Conservation (phyloP, 2,113 vertebrate genomes). For the Platycercus adscitus region DNA sequence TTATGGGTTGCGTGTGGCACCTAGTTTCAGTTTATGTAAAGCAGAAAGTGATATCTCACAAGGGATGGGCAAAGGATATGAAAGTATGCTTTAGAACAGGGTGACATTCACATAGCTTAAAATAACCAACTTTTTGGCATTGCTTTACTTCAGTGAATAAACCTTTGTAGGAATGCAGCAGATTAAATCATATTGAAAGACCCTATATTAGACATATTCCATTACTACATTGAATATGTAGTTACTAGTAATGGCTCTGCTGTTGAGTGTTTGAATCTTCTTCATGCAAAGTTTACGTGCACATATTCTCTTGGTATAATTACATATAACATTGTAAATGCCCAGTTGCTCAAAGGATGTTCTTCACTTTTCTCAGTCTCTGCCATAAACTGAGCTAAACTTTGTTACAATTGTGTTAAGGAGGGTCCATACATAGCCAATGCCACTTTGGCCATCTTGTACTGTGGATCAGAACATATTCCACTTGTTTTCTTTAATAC, state of each 20-base stretch:
- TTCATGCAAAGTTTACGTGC: neutral
- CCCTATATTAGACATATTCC: neutral
- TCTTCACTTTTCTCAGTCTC: neutral
- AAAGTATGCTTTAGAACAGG: neutral
- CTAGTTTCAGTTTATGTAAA: neutral
- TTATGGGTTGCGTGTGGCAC: neutral
- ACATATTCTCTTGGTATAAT: neutral
- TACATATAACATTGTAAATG: neutral
- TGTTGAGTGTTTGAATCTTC: neutral
- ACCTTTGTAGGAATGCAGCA: neutral
- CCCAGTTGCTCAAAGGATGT: neutral
- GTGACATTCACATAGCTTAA: neutral
- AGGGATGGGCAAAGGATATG: neutral
- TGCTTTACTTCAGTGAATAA: neutral
- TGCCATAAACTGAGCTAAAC: neutral
- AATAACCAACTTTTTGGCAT: neutral
- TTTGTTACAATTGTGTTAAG: neutral
- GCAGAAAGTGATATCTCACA: neutral
- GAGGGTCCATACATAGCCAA: neutral
- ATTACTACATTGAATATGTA: neutral
- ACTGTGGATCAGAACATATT: neutral
- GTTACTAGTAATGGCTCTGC: neutral
- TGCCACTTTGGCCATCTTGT: neutral
- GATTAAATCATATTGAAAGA: neutral
- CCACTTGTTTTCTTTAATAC: neutral